phyloP scores from a whole-genome alignment of 2,888 invertebrate species.

The Bembecia ichneumoniformis region DNA sequence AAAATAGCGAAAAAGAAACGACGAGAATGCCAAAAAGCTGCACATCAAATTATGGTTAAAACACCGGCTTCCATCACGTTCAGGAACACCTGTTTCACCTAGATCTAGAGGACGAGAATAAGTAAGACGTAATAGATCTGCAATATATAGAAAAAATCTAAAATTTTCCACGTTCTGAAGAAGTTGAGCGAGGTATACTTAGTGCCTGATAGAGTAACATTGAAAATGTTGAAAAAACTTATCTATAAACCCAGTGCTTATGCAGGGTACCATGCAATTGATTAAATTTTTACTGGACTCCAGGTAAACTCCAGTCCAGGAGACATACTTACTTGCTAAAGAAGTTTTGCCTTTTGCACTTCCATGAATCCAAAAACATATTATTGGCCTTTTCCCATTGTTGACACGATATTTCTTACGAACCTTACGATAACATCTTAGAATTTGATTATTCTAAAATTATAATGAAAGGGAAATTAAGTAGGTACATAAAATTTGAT shows the following conservation, averaged over 20 bases:
- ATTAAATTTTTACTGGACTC: not conserved
- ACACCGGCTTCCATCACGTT: not conserved
- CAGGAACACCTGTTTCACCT: not conserved
- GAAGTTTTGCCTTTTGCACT: not conserved
- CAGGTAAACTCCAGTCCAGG: not conserved
- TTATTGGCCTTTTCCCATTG: too few relatives aligned
- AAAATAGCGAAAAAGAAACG: constrained; percentile 6
- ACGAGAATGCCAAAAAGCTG: constrained; percentile 6
- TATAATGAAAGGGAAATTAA: not conserved
- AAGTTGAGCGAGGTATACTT: not conserved
- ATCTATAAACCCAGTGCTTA: not conserved
- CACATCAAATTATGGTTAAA: constrained; percentile 4
- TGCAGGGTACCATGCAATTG: not conserved
- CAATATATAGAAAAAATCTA: constrained; percentile 4
- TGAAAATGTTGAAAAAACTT: not conserved
- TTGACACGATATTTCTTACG: not conserved
- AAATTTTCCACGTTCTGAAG: not conserved
- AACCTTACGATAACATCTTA: not conserved
- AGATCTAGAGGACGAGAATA: constrained; percentile 4
- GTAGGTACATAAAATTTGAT: not conserved
- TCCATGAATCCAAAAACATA: not conserved
- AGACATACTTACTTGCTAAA: not conserved
- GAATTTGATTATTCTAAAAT: not conserved
- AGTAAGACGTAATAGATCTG: constrained; percentile 6
- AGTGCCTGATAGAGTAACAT: not conserved